Base-by-base conservation (phyloP, 2,113 vertebrate genomes). In the Scomber japonicus region DNA sequence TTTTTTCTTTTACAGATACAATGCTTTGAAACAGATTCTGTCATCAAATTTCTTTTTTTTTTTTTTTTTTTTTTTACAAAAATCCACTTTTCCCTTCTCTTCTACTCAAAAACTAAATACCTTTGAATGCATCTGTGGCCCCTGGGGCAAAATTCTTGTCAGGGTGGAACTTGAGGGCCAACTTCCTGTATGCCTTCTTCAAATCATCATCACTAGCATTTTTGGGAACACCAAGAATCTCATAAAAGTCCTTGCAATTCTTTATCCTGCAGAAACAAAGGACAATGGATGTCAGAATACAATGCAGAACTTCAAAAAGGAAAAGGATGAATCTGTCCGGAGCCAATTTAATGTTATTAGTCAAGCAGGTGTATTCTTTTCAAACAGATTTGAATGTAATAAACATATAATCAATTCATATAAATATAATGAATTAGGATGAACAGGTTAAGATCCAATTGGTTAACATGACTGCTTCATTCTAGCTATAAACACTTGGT, bases 71-170 rank as follows among this genome's bases (percentile, higher is more conserved):
- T 27, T 27, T 27, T 27, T 27, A 35, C 31, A n/a, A 64, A 17
- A 54, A 19, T 0, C 3, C 2, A 51, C 12, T 46, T 49, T 35
- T n/a, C 9, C 44, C 27, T 65, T 15, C 3, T 12, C 17, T 3
- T 45, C 3, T 12, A 5, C 11, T 15, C 35, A 35, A 46, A 71
- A 48, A 7, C 5, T 46, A 6, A 14, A 21, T 91, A 98, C 97
- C 97, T 98, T 98, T 99, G 84, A 99, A 99, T 40, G 97, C 97
- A 21, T 99, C 97, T 2, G 97, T 98, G 15, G 97, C 97, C 65
- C 97, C 97, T 10, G 97, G 97, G 46, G 97, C 97, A 49, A 94
- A 97, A 89, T 99, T 99, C 92, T 99, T 99, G 87, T 99, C 97
- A 0, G 97, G 97, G 91, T 99, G 97, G 87, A 98, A 99, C 82